Evolutionary conservation across 2,797 vertebrate species (phyloP).

Genomic region (Mus caroli): DNA sequence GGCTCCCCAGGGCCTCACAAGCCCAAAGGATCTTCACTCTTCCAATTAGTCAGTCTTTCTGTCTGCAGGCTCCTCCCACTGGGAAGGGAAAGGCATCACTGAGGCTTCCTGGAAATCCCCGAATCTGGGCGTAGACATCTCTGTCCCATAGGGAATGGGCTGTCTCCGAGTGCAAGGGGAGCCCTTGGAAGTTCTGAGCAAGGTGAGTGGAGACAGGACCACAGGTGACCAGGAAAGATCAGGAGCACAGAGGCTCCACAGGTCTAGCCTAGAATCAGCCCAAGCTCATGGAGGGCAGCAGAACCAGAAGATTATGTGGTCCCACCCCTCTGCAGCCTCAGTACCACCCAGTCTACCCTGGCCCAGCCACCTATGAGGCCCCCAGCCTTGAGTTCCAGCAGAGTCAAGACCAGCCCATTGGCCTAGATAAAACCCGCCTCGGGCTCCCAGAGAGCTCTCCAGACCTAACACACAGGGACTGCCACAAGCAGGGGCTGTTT

Average conservation of each 20-base stretch:
- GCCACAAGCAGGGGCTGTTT: accelerated
- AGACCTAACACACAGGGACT: not conserved
- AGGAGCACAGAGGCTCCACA: not conserved
- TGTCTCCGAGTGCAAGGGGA: not conserved
- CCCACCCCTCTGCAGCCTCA: not conserved
- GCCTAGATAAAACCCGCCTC: not conserved
- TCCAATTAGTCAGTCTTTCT: not conserved
- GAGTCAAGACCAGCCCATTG: not conserved
- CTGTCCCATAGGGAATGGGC: not conserved
- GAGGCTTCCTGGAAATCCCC: not conserved
- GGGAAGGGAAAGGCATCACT: too few species aligned
- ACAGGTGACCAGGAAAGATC: not conserved
- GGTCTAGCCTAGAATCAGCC: not conserved
- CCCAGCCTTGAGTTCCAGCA: not conserved
- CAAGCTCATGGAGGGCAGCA: not conserved
- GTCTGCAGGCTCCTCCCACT: not conserved
- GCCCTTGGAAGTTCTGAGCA: not conserved
- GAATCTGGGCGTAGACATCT: accelerated
- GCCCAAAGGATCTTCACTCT: not conserved
- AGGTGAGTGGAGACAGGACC: not conserved
- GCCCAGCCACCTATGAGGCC: not conserved
- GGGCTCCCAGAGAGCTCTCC: not conserved
- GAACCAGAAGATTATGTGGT: not conserved
- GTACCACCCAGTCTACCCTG: not conserved
- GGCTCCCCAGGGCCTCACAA: not conserved